These are phyloP conservation scores for Poeciliopsis infans DNA, from an alignment of 2,797 vertebrate genomes.

Conservation along the genomic window DNA sequence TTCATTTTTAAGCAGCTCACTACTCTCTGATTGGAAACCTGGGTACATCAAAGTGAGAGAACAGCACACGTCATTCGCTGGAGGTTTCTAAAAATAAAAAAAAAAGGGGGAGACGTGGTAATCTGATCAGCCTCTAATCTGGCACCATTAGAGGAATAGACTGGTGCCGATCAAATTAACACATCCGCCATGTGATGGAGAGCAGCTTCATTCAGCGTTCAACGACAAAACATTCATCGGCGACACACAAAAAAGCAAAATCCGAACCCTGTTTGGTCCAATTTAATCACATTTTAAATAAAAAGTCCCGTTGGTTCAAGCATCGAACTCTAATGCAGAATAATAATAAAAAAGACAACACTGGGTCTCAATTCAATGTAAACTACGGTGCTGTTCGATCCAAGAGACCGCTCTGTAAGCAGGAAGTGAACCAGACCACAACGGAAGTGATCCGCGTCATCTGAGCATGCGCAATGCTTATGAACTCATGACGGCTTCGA, in stretches of 20 bases:
- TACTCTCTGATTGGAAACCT: conserved; percentile 23
- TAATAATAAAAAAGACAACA: no score
- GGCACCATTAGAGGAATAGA: conserved; percentile 72
- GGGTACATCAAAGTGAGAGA: conserved; percentile 40
- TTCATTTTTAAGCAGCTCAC: conserved; percentile 15
- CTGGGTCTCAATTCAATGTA: no score
- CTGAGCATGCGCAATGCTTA: no score
- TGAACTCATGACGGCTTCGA: no score
- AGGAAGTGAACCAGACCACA: no score
- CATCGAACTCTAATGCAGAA: no score
- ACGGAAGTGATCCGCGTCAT: no score
- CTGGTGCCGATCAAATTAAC: conserved; percentile 72
- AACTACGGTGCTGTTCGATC: no score
- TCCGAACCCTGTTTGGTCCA: no score
- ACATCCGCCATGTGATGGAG: conserved; percentile 56
- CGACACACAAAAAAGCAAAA: neutral
- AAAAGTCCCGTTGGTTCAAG: no score
- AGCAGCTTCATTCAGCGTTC: conserved; percentile 38
- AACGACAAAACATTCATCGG: conserved; percentile 21
- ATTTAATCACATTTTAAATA: no score
- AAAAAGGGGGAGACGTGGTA: conserved; percentile 62
- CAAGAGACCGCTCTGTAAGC: no score
- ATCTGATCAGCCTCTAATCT: conserved; percentile 80
- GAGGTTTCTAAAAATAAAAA: conserved; percentile 80
- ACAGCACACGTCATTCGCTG: conserved; percentile 48